Evolutionary conservation across 2,888 invertebrate species (phyloP).

Genomic region (Latheticus oryzae): DNA sequence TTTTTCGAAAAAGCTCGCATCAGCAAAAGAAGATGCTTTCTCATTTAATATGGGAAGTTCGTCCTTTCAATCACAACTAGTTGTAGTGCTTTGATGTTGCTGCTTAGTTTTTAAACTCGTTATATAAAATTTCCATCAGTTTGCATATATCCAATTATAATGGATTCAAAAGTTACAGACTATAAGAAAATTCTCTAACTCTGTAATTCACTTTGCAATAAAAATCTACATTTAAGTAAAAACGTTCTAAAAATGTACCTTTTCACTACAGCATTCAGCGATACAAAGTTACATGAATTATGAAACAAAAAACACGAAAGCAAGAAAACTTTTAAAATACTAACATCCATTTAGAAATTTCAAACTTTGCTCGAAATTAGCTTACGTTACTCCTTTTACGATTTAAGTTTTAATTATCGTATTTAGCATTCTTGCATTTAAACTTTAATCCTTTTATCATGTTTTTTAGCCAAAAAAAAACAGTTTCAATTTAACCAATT

Average conservation of each 20-base stretch:
- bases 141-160: neutral
- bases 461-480: neutral
- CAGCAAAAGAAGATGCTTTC: neutral
- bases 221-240: slow-evolving; percentile 12
- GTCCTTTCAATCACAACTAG: too few relatives aligned
- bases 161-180: neutral
- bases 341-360: slow-evolving; percentile 18
- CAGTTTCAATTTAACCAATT: neutral
- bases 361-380: slow-evolving; percentile 12
- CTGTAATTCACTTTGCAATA: slow-evolving; percentile 1
- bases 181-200: neutral
- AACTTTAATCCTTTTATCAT: slow-evolving; percentile 3
- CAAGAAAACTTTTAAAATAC: slow-evolving; percentile 14
- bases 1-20: too few relatives aligned
- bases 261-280: slow-evolving; percentile 4
- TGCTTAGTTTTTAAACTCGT: too few relatives aligned
- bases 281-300: slow-evolving; percentile 20
- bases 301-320: slow-evolving; percentile 8
- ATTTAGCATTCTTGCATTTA: slow-evolving; percentile 10
- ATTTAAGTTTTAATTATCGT: slow-evolving; percentile 14
- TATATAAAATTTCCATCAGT: too few relatives aligned
- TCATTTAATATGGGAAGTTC: neutral
- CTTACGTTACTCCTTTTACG: slow-evolving; percentile 10
- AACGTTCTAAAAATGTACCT: slow-evolving; percentile 6
- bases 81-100: too few relatives aligned